A percentile compares a stretch with the other conserved stretches of the same genome.
phyloP scores from a whole-genome alignment of 2,113 vertebrate genomes.

The Nymphicus hollandicus region DNA sequence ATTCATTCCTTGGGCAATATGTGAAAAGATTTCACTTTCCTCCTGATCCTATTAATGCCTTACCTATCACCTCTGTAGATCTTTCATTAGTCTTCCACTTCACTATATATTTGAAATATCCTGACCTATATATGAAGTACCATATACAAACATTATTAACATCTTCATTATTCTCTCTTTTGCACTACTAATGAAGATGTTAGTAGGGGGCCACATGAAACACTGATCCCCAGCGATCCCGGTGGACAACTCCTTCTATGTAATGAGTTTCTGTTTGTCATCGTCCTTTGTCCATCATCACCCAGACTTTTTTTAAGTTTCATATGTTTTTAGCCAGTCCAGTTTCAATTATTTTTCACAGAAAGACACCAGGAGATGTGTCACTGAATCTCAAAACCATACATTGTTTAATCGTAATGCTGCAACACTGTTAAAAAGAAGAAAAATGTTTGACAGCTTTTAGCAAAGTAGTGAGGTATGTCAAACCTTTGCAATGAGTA shows the following conservation, averaged over 20 bases:
- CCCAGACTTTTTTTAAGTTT: neutral
- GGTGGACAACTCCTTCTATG: neutral
- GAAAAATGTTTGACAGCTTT: neutral
- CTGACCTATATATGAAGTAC: neutral
- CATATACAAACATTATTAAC: neutral
- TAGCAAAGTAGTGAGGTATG: neutral
- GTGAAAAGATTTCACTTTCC: neutral
- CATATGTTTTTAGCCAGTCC: neutral
- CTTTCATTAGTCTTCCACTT: neutral
- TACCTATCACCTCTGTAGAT: neutral
- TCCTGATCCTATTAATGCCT: neutral
- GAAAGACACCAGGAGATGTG: neutral
- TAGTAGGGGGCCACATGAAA: neutral
- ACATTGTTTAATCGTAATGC: neutral
- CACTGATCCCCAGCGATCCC: neutral
- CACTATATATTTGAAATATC: neutral
- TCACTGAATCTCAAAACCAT: neutral
- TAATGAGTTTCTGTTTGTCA: neutral
- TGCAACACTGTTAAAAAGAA: neutral
- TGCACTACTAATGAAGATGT: neutral
- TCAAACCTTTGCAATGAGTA: neutral
- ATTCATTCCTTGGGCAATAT: neutral
- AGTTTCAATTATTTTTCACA: neutral
- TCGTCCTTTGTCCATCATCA: fast-evolving
- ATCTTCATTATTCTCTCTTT: neutral